These are phyloP conservation scores for Cichlasoma orientale DNA, from an alignment of 2,797 vertebrate genomes.

Conservation along the genomic window DNA sequence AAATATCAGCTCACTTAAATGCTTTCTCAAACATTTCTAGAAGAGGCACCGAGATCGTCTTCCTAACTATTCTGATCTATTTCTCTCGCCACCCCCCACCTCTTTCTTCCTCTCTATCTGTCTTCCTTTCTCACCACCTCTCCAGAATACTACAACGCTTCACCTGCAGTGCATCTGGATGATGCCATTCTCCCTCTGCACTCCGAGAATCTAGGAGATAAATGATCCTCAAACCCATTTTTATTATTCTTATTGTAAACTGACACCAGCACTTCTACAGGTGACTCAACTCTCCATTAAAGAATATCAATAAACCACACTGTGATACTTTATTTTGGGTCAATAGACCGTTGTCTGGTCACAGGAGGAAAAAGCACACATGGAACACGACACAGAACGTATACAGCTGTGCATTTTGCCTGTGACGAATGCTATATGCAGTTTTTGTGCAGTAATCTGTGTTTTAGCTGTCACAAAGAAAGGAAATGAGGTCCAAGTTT, in stretches of 20 bases:
- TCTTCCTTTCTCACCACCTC: neutral
- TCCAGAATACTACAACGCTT: slow-evolving; percentile 31
- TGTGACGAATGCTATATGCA: neutral
- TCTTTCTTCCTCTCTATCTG: neutral
- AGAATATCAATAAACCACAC: neutral
- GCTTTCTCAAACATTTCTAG: slow-evolving; percentile 72
- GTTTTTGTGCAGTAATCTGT: neutral
- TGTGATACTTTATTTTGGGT: neutral
- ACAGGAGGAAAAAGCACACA: neutral
- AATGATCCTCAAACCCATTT: neutral
- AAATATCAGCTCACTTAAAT: slow-evolving; percentile 76
- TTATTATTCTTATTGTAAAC: neutral
- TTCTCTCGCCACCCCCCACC: slow-evolving; percentile 3
- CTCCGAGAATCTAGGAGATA: neutral
- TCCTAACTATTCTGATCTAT: slow-evolving; percentile 22
- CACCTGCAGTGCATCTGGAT: slow-evolving; percentile 39
- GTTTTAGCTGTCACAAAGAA: neutral
- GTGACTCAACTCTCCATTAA: neutral
- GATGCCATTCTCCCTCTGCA: slow-evolving; percentile 1
- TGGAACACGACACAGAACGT: too few species aligned
- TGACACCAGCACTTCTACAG: neutral
- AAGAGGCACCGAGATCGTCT: slow-evolving; percentile 46
- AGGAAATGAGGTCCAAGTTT: neutral
- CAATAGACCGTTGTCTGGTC: neutral
- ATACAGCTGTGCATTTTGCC: neutral